Evolutionary conservation across 2,797 vertebrate genomes (phyloP), one percentile per base, ranked within the genome.

Genomic region (Rhabdomys pumilio): DNA sequence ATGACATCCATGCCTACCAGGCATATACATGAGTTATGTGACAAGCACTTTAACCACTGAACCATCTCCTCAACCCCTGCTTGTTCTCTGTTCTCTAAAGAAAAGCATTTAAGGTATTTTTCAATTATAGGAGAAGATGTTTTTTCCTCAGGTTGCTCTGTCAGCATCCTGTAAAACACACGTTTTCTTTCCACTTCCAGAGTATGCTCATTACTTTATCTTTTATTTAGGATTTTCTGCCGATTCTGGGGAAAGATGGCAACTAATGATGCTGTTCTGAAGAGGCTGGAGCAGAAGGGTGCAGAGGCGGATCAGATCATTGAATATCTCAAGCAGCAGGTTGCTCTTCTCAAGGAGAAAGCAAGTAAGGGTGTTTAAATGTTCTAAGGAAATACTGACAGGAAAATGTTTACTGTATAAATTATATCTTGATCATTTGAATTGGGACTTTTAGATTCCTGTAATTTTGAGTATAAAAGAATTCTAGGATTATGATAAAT

Each of bases 291-390:
- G 97, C 99, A 99, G 98, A 99, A 99, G 96, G 99, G 99, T 3
- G 98, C 99, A 2, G 99, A 99, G 97, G 99, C 99, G 0, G 99
- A 99, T 98, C 99, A 99, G 98, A 98, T 99, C 98, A 99, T 99
- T 92, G 99, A 99, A 94, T 99, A 99, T 98, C 99, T 99, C 94
- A 99, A 99, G 98, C 99, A 99, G 93, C 99, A 99, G 98, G 99
- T 99, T 97, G 99, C 99, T 98, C 98, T 99, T 97, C 99, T 99
- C 31, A 99, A 99, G 98, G 99, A 99, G 96, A 99, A 99, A 99
- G 99, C 99, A 97, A 98, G 99, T 99, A 99, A 99, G 99, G 93
- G 97, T 95, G 92, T 96, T 76, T 10, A 15, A 0, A 38, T 22
- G 79, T 94, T 0, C 22, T 96, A 81, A 92, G 6, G 38, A 97